Evolutionary conservation across 2,888 invertebrate species (phyloP), one percentile per base, ranked within the genome.

Genomic region (Habrosyne pyritoides): DNA sequence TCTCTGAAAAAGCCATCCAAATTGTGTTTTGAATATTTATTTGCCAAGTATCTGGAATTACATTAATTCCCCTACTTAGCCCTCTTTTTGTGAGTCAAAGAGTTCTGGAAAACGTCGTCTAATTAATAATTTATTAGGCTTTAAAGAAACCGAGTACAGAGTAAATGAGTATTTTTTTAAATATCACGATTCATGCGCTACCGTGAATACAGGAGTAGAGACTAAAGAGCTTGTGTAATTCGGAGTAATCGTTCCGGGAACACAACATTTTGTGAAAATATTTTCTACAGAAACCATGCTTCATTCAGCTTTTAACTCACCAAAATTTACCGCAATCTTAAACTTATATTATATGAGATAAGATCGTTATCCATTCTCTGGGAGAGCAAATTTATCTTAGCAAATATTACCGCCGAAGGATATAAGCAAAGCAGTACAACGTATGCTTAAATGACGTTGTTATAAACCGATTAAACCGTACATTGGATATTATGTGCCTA

Each of bases 101-200:
- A 80, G 75, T 80, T 83, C 70, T 67, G 58, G 71, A 77, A 80
- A 81, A 79, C 67, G 64, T 73, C 66, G 67, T 71, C 72, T 74
- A 82, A 83, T 89, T 86, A 86, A 84, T 85, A 71, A 87, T 88
- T 84, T 84, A 88, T 81, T 73, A 84, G 72, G 83, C 85, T 85
- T 81, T 82, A 81, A 80, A 80, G 77, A 72, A 79, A 69, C 70
- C 67, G 63, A 68, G 73, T 65, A 76, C 71, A 67, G 61, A 59
- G 58, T 74, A 83, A 85, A 82, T 72, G 75, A 83, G 69, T 58
- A n/a, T n/a, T 63, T 71, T 78, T 74, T 73, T 67, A 71, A 80
- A 80, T 77, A 72, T 59, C 69, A 69, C 67, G 59, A 56, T 58
- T 62, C 53, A 56, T 56, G 57, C 54, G 66, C 71, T 66, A 63